Base-by-base conservation (phyloP, 1,140 invertebrate species). In the Zaprionus nigranus region DNA sequence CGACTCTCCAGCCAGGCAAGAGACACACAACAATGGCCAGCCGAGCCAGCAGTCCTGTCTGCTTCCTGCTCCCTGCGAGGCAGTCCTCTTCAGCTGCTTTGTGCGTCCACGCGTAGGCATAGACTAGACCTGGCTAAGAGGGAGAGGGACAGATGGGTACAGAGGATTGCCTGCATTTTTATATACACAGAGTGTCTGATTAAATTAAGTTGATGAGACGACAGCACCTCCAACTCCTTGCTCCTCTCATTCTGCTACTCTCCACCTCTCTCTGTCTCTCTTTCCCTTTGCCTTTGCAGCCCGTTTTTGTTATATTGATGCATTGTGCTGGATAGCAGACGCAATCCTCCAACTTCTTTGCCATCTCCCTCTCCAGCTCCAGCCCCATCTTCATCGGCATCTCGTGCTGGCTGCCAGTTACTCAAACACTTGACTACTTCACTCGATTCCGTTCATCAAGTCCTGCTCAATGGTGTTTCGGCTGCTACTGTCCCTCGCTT, bases 121-220 rank as follows among this genome's bases (percentile, higher is more conserved):
- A 80, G 59, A 46, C 67, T 54, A 71, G 73, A 64, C 73, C 73
- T 57, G 64, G 57, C 49, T 40, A 28, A 43, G 58, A 20, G 22
- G 46, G 9, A 9, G 70, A 40, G 34, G 17, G 68, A 71, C 7
- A 6, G 2, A 5, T 38, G 13, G 38, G 13, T 6, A 40, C 38
- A 43, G 40, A 46, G 7, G 40, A n/a, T 46, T 46, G 40, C 40
- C 71, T 75, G 82, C 82, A 85, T 85, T 88, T 90, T 90, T 90
- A 63, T 87, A 77, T 88, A 88, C 76, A 83, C 83, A 80, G 78
- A 88, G 84, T 90, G 84, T 88, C 85, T 90, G 84, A 88, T 88
- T 88, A 88, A 88, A 88, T 88, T 88, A 90, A 88, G 85, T 88
- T 90, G 84, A 90, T 88, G 84, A 84, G 84, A 84, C 81, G 81